Evolutionary conservation across 1,140 invertebrate species (phyloP).

Genomic region (Sycobia sp.): DNA sequence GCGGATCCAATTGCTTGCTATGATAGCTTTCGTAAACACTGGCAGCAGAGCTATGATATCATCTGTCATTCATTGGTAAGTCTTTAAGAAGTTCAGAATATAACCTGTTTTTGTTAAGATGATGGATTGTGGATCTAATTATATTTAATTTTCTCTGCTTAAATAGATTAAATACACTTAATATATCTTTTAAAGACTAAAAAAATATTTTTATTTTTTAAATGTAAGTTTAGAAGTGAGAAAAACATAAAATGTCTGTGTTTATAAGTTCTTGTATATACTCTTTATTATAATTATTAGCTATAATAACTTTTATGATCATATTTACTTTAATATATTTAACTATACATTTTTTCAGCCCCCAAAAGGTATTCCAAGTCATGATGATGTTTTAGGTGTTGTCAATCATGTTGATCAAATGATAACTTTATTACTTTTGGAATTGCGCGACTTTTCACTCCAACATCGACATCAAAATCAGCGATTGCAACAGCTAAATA

Average conservation of each 20-base stretch:
- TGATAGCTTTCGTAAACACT: slow-evolving; percentile 93
- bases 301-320: too few species aligned
- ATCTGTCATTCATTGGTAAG: slow-evolving; percentile 72
- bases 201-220: too few species aligned
- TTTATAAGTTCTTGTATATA: too few species aligned
- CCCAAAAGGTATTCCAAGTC: slow-evolving; percentile 62
- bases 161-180: too few species aligned
- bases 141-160: too few species aligned
- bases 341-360: slow-evolving; percentile 43
- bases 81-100: slow-evolving; percentile 21
- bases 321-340: too few species aligned
- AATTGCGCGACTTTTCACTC: slow-evolving; percentile 65
- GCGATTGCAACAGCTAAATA: slow-evolving; percentile 37
- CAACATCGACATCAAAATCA: slow-evolving; percentile 50
- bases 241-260: too few species aligned
- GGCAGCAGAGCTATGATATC: slow-evolving; percentile 88
- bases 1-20: slow-evolving; percentile 82
- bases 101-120: too few species aligned
- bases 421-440: slow-evolving; percentile 84
- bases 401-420: slow-evolving; percentile 93
- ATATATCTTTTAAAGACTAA: too few species aligned
- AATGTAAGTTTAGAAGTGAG: too few species aligned
- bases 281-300: too few species aligned
- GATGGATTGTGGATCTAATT: too few species aligned
- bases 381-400: slow-evolving; percentile 87